Evolutionary conservation across 2,113 vertebrate genomes (phyloP).

Genomic region (Pelecanoides urinatrix): DNA sequence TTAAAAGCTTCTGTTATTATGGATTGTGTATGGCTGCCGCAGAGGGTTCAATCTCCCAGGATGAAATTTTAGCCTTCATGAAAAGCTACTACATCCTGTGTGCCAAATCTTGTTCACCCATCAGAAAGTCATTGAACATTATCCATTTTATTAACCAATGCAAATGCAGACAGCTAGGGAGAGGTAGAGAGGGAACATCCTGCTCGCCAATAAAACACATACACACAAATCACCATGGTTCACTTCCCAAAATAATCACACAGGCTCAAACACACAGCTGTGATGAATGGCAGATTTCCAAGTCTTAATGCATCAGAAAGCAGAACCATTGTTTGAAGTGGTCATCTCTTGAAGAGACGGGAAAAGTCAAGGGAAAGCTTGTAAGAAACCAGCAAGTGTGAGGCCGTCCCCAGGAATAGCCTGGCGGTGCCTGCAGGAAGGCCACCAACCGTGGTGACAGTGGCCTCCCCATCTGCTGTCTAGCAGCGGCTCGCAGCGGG

Average conservation of each 20-base stretch:
- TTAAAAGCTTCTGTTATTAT: constrained; percentile 52
- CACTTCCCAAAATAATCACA: constrained; percentile 67
- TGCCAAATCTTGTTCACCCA: constrained; percentile 31
- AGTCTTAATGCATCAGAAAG: constrained; percentile 59
- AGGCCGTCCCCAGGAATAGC: background rate
- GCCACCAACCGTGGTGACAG: background rate
- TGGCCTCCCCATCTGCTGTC: background rate
- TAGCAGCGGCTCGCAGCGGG: fast-evolving
- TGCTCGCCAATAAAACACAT: constrained; percentile 42
- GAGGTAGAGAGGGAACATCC: constrained; percentile 42
- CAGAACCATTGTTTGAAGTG: constrained; percentile 49
- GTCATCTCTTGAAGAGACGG: constrained; percentile 26
- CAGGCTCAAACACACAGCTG: constrained; percentile 60
- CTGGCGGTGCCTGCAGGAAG: background rate
- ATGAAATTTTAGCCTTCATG: constrained; percentile 6
- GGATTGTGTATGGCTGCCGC: constrained; percentile 13
- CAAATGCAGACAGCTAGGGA: constrained; percentile 23
- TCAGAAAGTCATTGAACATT: constrained; percentile 39
- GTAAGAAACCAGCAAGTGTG: background rate
- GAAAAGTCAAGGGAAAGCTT: background rate
- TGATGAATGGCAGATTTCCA: constrained; percentile 64
- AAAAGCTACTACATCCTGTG: constrained; percentile 2
- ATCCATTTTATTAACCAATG: constrained; percentile 56
- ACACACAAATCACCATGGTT: constrained; percentile 55
- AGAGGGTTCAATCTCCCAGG: background rate